Evolutionary conservation across 2,888 invertebrate species (phyloP), one percentile per base, ranked within the genome.

Genomic region (Miltochrista miniata): DNA sequence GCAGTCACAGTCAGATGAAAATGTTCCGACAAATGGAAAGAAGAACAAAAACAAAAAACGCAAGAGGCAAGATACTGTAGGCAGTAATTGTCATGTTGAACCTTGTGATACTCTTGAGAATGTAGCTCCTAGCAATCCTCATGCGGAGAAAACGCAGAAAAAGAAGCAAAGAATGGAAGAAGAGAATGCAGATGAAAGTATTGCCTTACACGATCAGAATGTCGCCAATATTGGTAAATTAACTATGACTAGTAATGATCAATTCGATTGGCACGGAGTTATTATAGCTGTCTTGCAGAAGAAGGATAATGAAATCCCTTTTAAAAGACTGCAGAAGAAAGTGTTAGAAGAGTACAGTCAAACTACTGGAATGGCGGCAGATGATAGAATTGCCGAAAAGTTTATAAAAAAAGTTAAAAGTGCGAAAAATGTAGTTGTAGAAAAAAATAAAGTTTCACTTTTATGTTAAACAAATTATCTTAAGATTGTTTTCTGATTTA

Each of bases 281-380:
- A 93, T 93, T 12, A 64, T 90, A 50, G 84, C 91, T 2, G 84
- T 93, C 41, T 76, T 94, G 48, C 72, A 90, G 54, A 87, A 90
- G 43, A 90, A 90, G 68, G 93, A 93, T 5, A 93, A 94, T 61
- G 94, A 95, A 69, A 88, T 97, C 38, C 92, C 94, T 0, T 76
- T 95, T 49, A 95, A 95, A 71, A 95, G 96, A 68, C 83, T 97
- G 13, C 94, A 94, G 67, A 96, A 96, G 76, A 97, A 96, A 85
- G 94, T 96, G 7, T 74, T 95, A 1, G 92, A 93, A 41, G 94
- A 94, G 64, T 96, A 95, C 56, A 76, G 87, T 33, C 89, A 90
- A 67, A 83, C 86, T 24, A 92, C 93, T 14, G 86, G 91, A 1
- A 70, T 81, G 39, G 93, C 93, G 45, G 83, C 93, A 5, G 87